These are phyloP conservation scores for Bicyclus anynana DNA, from an alignment of 1,140 invertebrate genomes.

Conservation along the genomic window DNA sequence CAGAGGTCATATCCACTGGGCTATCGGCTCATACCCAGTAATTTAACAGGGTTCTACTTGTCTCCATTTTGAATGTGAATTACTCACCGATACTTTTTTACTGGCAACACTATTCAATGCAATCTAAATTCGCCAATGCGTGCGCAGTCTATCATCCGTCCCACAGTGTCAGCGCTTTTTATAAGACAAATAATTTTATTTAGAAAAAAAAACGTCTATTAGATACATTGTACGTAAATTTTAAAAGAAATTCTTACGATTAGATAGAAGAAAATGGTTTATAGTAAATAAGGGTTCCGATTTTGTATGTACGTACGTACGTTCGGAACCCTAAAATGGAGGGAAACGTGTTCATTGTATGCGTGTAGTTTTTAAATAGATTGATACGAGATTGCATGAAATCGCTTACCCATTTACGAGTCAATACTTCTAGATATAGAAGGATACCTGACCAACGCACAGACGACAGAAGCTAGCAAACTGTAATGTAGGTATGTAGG, in stretches of 20 bases:
- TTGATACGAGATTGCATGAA: neutral
- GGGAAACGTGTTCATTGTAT: neutral
- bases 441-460: no score
- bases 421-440: neutral
- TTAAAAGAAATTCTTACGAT: neutral
- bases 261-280: slow-evolving; percentile 6
- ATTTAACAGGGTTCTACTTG: no score
- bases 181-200: slow-evolving; percentile 32
- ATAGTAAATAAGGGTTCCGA: no score
- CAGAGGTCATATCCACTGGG: no score
- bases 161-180: slow-evolving; percentile 22
- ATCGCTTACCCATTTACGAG: neutral
- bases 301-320: no score
- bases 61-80: no score
- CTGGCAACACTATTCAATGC: slow-evolving; percentile 3
- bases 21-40: no score
- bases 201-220: slow-evolving; percentile 16
- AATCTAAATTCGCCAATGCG: no score
- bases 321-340: no score
- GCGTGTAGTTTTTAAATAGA: neutral
- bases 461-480: no score
- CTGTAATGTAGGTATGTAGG: no score
- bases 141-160: slow-evolving; percentile 22
- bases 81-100: no score
- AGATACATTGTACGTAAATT: neutral